Percentiles rank a stretch among this genome's conserved stretches.
phyloP scores from a whole-genome alignment of 2,797 vertebrate genomes.

The Sebastes hubbsi region DNA sequence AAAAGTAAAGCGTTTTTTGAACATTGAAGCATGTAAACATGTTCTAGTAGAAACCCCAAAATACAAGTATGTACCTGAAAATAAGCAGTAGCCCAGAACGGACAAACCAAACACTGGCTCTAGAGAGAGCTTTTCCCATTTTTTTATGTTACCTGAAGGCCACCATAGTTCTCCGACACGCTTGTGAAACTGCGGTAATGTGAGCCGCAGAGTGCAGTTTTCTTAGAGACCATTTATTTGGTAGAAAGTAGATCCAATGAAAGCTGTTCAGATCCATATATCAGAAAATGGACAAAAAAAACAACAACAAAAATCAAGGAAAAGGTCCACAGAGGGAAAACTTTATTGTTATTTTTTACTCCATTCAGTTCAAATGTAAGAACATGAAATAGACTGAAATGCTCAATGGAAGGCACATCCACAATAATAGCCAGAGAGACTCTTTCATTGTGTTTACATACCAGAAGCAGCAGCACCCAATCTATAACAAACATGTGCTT shows the following conservation, averaged over 20 bases:
- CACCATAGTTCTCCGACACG: no score
- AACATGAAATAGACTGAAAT: constrained; percentile 47
- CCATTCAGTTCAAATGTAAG: constrained; percentile 35
- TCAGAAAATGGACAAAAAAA: neutral
- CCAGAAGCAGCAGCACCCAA: constrained; percentile 43
- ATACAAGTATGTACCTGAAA: no score
- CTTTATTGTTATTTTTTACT: constrained; percentile 52
- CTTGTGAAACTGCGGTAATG: no score
- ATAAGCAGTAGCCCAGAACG: no score
- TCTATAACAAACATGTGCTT: constrained; percentile 59
- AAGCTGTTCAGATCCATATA: neutral
- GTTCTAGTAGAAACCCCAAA: no score
- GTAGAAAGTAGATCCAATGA: neutral
- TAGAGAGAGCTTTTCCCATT: no score
- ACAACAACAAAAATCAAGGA: neutral
- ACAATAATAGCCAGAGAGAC: constrained; percentile 33
- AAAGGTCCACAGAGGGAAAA: constrained; percentile 8
- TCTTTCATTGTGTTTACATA: constrained; percentile 34
- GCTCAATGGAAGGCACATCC: constrained; percentile 65
- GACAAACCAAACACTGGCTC: no score
- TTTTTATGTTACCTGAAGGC: no score
- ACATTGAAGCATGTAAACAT: neutral
- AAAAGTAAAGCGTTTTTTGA: no score
- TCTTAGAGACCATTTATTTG: neutral
- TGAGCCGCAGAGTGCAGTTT: no score